phyloP scores from a whole-genome alignment of 1,140 invertebrate genomes.

The Cryptotermes secundus region DNA sequence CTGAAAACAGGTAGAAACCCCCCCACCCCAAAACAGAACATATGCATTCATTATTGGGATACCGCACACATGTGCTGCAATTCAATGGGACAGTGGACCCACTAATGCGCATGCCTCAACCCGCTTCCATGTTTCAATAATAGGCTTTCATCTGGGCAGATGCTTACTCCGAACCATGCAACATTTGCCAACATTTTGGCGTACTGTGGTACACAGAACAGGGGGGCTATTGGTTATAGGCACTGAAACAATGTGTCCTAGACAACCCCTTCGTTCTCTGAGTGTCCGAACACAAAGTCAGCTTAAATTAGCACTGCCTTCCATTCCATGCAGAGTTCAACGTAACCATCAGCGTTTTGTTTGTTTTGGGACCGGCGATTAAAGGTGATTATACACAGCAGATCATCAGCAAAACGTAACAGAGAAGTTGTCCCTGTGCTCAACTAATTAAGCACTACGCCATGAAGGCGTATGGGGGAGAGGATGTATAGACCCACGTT shows the following conservation, averaged over 20 bases:
- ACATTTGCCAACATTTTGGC: not conserved
- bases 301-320: not conserved
- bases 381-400: too few relatives aligned
- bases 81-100: not conserved
- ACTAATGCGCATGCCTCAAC: not conserved
- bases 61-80: not conserved
- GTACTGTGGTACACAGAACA: not conserved
- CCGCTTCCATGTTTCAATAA: not conserved
- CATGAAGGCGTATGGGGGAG: too few relatives aligned
- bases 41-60: not conserved
- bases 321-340: not conserved
- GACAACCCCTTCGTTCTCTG: not conserved
- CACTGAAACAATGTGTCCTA: not conserved
- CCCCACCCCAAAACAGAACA: not conserved
- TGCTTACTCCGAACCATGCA: not conserved
- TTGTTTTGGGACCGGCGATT: too few relatives aligned
- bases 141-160: not conserved
- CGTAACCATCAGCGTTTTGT: not conserved
- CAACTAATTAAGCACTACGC: too few relatives aligned
- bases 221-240: not conserved
- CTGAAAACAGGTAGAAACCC: not conserved
- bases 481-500: too few relatives aligned
- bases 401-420: too few relatives aligned
- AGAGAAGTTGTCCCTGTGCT: too few relatives aligned
- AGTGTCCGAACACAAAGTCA: not conserved